A percentile compares a stretch with the other conserved stretches of the same genome.
phyloP scores from a whole-genome alignment of 2,888 invertebrate genomes.

The Drosophila lutescens region DNA sequence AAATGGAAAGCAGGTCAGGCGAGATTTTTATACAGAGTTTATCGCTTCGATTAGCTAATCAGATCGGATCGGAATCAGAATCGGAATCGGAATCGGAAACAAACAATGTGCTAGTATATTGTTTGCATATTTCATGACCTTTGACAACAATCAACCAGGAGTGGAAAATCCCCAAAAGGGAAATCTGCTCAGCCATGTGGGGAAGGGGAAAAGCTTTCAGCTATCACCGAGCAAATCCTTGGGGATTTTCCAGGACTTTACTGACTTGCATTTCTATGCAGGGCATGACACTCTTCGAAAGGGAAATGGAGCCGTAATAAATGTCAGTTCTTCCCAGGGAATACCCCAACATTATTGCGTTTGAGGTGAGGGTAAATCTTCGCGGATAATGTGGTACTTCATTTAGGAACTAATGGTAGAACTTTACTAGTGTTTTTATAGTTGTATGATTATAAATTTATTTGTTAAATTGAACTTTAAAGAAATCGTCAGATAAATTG shows the following conservation, averaged over 20 bases:
- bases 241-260: constrained; percentile 62
- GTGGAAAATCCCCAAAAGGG: constrained; percentile 53
- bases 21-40: constrained; percentile 32
- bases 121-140: constrained; percentile 64
- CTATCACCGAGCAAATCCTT: constrained; percentile 67
- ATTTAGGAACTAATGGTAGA: background rate
- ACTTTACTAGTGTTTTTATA: background rate
- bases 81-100: too few relatives aligned
- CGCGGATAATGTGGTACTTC: constrained; percentile 7
- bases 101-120: constrained; percentile 34
- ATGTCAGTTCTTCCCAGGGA: constrained; percentile 40
- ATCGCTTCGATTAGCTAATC: constrained; percentile 66
- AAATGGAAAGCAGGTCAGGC: constrained; percentile 24
- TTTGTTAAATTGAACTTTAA: background rate
- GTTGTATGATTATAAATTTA: too few relatives aligned
- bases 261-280: constrained; percentile 74
- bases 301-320: constrained; percentile 51
- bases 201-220: constrained; percentile 61
- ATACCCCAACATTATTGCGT: constrained; percentile 6
- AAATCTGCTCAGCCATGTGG: constrained; percentile 46
- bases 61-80: constrained; percentile 50
- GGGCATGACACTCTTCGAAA: constrained; percentile 19
- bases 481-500: too few relatives aligned
- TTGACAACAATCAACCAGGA: constrained; percentile 44
- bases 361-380: constrained; percentile 3